These are phyloP conservation scores for Ispidina picta DNA, from an alignment of 2,797 vertebrate species.

Conservation along the genomic window DNA sequence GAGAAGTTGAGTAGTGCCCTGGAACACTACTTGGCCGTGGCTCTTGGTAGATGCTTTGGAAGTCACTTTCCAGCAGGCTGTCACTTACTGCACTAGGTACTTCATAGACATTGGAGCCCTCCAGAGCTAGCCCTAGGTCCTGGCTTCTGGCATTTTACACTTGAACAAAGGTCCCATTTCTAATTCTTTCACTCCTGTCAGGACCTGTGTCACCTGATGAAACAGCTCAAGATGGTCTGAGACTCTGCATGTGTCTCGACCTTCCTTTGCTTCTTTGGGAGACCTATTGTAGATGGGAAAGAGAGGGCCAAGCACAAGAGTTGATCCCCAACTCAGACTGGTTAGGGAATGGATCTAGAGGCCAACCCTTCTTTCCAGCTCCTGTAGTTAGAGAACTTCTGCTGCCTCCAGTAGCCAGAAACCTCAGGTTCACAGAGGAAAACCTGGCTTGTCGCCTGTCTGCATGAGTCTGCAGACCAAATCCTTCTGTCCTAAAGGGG, in stretches of 20 bases:
- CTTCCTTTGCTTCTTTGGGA: neutral
- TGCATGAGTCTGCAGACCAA: neutral
- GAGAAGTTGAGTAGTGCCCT: neutral
- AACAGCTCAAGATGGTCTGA: neutral
- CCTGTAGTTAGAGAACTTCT: neutral
- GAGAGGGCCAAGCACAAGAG: neutral
- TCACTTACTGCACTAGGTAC: neutral
- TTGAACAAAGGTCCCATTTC: neutral
- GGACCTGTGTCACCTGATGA: neutral
- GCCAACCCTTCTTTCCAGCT: neutral
- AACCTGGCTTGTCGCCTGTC: neutral
- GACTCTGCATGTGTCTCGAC: neutral
- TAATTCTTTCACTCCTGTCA: neutral
- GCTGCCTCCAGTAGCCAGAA: neutral
- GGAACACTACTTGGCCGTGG: slow-evolving; percentile 4
- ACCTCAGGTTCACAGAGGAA: neutral
- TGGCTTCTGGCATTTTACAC: neutral
- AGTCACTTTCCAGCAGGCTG: slow-evolving; percentile 35
- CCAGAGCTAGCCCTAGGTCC: neutral
- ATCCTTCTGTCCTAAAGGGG: neutral
- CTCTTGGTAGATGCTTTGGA: slow-evolving; percentile 17
- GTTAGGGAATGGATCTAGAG: neutral
- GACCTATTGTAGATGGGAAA: neutral
- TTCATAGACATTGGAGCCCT: neutral
- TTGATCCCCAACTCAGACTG: accelerated